phyloP scores from a whole-genome alignment of 64 coral and sea anemone species.

The Actinia equina region DNA sequence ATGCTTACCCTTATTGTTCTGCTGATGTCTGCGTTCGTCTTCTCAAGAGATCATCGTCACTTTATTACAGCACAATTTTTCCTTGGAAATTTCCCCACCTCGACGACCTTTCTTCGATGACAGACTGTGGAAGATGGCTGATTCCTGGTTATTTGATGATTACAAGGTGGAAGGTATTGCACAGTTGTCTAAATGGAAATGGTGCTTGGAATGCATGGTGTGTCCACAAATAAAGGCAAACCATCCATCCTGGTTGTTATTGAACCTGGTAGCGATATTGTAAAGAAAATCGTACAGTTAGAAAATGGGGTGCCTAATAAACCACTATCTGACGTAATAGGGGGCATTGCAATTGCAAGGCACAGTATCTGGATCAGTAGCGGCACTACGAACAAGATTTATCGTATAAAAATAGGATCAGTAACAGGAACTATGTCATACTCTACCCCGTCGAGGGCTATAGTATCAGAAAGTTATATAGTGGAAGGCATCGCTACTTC shows the following conservation, averaged over 20 bases:
- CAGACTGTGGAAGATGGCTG: constrained; percentile 70
- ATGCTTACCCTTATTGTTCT: constrained; percentile 82
- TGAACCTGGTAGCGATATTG: constrained; percentile 27
- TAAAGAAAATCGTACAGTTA: constrained; percentile 77
- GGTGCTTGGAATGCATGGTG: constrained; percentile 91
- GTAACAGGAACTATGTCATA: constrained; percentile 13
- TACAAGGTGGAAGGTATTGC: constrained; percentile 88
- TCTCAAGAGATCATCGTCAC: constrained; percentile 68
- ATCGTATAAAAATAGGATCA: constrained; percentile 36
- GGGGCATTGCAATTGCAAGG: constrained; percentile 73
- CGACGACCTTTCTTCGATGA: constrained; percentile 83
- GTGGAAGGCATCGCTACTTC: constrained; percentile 62
- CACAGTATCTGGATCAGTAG: constrained; percentile 65
- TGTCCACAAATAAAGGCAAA: constrained; percentile 66
- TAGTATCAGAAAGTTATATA: constrained; percentile 10
- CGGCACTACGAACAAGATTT: constrained; percentile 35
- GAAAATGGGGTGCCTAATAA: constrained; percentile 6
- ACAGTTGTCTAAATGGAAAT: constrained; percentile 51
- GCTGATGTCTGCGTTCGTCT: constrained; percentile 71
- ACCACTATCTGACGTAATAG: constrained; percentile 58
- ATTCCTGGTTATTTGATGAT: constrained; percentile 94
- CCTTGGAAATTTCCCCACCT: constrained; percentile 87
- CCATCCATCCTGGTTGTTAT: constrained; percentile 78
- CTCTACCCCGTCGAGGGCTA: constrained; percentile 35
- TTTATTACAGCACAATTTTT: constrained; percentile 79